Evolutionary conservation across 2,888 invertebrate species (phyloP).

Genomic region (Xestia sexstrigata): DNA sequence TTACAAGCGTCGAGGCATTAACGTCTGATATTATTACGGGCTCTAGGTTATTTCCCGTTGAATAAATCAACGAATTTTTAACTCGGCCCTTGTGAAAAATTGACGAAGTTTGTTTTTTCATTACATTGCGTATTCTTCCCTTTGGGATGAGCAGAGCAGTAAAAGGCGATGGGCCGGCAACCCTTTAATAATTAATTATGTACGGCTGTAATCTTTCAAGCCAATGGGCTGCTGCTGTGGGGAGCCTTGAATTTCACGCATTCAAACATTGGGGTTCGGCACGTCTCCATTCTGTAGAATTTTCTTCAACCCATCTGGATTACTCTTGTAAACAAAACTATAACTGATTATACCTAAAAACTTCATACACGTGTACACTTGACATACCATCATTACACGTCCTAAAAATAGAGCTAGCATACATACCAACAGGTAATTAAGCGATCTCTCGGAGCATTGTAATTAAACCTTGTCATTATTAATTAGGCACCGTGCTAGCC

Average conservation of each 20-base stretch:
- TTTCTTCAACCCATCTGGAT: neutral
- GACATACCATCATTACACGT: neutral
- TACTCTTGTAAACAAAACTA: neutral
- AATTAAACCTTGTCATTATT: constrained; percentile 42
- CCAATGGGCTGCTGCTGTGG: constrained; percentile 32
- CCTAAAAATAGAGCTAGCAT: constrained; percentile 24
- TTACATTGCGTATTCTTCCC: constrained; percentile 63
- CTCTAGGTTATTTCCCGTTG: constrained; percentile 67
- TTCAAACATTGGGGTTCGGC: constrained; percentile 7
- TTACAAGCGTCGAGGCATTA: constrained; percentile 70
- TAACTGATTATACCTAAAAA: neutral
- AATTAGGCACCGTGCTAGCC: constrained; percentile 28
- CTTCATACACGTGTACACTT: neutral
- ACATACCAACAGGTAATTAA: constrained; percentile 32
- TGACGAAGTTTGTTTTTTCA: constrained; percentile 67
- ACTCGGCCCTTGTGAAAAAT: constrained; percentile 63
- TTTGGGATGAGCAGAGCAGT: constrained; percentile 65
- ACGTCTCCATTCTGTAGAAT: neutral
- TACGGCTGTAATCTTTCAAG: constrained; percentile 65
- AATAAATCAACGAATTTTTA: constrained; percentile 71
- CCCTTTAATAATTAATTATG: constrained; percentile 66
- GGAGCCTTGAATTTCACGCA: constrained; percentile 17
- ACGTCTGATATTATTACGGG: constrained; percentile 68
- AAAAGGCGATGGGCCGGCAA: constrained; percentile 59
- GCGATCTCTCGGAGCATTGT: constrained; percentile 43